Percentiles rank a stretch among this genome's conserved stretches.
Evolutionary conservation across 64 coral and sea anemone species (phyloP).

Genomic region (Stylophora pistillata): DNA sequence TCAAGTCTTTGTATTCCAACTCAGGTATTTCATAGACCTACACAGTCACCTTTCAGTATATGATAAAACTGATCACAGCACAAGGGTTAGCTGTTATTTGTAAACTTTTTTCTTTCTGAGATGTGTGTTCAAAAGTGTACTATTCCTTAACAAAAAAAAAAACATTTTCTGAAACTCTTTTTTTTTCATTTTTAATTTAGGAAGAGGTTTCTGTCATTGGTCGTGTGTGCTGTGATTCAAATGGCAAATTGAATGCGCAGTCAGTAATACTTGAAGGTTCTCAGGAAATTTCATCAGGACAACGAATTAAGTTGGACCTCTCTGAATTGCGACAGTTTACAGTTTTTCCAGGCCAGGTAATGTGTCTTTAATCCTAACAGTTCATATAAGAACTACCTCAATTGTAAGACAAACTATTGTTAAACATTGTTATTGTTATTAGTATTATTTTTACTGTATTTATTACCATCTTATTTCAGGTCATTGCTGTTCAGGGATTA

Average conservation of each 20-base stretch:
- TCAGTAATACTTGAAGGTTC: conserved; percentile 91
- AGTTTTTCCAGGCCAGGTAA: conserved; percentile 96
- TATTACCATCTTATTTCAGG: conserved; percentile 52
- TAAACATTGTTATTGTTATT: background rate
- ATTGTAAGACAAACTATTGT: background rate
- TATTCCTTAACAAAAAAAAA: background rate
- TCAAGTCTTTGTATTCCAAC: conserved; percentile 42
- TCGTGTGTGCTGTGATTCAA: conserved; percentile 93
- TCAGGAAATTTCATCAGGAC: conserved; percentile 63
- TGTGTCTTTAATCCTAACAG: background rate
- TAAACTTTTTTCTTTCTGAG: too few relatives aligned
- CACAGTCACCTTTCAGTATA: too few relatives aligned
- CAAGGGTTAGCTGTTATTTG: too few relatives aligned
- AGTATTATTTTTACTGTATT: too few relatives aligned
- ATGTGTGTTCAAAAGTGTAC: too few relatives aligned
- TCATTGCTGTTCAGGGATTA: conserved; percentile 79
- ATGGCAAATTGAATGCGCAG: conserved; percentile 94
- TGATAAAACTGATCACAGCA: too few relatives aligned
- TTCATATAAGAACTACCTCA: too few relatives aligned
- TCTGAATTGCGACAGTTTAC: conserved; percentile 87
- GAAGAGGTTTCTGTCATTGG: conserved; percentile 86
- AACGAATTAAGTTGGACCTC: conserved; percentile 78
- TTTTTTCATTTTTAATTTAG: conserved; percentile 28
- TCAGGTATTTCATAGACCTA: conserved; percentile 38
- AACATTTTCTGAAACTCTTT: background rate